Evolutionary conservation across 1,140 invertebrate species (phyloP), one percentile per base, ranked within the genome.

Genomic region (Pectinophora gossypiella): DNA sequence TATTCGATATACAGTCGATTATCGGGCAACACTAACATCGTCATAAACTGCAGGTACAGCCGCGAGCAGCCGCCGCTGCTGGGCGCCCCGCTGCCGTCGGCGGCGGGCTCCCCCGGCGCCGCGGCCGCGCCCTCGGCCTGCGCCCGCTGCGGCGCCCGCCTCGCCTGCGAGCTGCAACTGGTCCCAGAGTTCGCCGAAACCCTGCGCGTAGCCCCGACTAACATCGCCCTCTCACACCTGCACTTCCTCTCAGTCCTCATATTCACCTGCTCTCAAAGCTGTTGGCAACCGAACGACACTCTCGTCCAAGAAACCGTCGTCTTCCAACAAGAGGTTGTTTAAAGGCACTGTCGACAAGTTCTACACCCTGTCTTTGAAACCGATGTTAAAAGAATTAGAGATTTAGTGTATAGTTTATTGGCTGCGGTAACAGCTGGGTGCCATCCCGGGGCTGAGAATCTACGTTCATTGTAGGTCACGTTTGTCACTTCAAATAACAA

Each of bases 161-260:
- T 93, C 59, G 89, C 90, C 2, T 96, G 95, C 75, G 95, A 97
- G 79, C 73, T 96, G 3, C 95, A 97, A 88, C 78, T 97, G 40
- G 81, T 96, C 36, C 94, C 95, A 1, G 93, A 93, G 9, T 87
- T 96, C 4, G 92, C 96, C 48, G 91, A 93, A 22, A 92, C 92
- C 50, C 79, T 97, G 7, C 86, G 85, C 51, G 75, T 95, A 13
- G 72, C 84, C 15, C 87, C 82, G 3, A 85, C 70, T 19, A 90
- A 91, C 51, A 67, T 67, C 16, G 66, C 82, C 1, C 88, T 85
- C 5, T 61, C 78, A 12, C 79, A 87, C 50, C 51, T 96, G 21
- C 95, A 97, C 79, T 96, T 94, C 79, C 94, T 95, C 6, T 95
- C 94, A 20, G 92, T 95, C 6, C 78, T 95, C 21, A 79, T 97